These are phyloP conservation scores for Reticulitermes speratus DNA, from an alignment of 1,140 invertebrate genomes.

Conservation along the genomic window DNA sequence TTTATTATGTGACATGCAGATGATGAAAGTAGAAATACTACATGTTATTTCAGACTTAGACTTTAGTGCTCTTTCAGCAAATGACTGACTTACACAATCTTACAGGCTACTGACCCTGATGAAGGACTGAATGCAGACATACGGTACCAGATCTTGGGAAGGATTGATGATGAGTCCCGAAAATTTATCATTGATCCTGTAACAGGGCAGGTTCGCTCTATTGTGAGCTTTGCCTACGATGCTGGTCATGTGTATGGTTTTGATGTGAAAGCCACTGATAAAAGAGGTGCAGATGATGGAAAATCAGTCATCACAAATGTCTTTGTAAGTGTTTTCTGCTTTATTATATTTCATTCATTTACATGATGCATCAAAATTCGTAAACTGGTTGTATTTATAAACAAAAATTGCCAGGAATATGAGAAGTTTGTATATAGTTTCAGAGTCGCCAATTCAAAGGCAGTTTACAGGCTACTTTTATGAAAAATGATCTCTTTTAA, in stretches of 20 bases:
- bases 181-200: constrained; percentile 74
- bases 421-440: too few relatives aligned
- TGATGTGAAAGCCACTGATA: constrained; percentile 85
- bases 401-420: too few relatives aligned
- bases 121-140: constrained; percentile 74
- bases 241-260: constrained; percentile 76
- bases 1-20: too few relatives aligned
- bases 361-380: too few relatives aligned
- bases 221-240: constrained; percentile 63
- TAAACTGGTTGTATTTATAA: too few relatives aligned
- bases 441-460: too few relatives aligned
- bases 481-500: too few relatives aligned
- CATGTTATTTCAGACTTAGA: too few relatives aligned
- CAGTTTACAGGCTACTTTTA: too few relatives aligned
- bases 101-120: constrained; percentile 71
- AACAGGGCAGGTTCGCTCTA: constrained; percentile 70
- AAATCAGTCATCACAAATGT: constrained; percentile 78
- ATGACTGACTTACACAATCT: not conserved
- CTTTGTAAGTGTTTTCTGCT: constrained; percentile 62
- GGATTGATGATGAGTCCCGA: constrained; percentile 58
- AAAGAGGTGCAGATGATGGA: constrained; percentile 71
- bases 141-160: constrained; percentile 69
- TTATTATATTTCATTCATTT: not conserved
- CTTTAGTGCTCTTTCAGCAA: too few relatives aligned
- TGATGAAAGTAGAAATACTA: too few relatives aligned